Base-by-base conservation (phyloP, 2,113 vertebrate species). In the Mixornis gularis region DNA sequence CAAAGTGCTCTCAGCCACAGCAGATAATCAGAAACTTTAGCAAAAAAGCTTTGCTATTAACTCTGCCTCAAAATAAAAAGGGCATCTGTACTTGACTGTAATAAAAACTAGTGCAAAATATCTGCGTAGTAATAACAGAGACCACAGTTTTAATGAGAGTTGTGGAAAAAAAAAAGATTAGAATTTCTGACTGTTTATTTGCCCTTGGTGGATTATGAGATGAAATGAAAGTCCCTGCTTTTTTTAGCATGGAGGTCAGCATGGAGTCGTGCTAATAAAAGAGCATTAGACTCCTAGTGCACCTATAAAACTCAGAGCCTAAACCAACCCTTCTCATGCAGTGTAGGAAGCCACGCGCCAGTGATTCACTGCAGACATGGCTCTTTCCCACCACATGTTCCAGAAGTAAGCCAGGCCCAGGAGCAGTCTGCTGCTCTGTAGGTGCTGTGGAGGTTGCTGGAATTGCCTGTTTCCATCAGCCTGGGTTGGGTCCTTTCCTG, bases 141-240 rank as follows among this genome's bases (percentile, higher is more conserved):
- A 82, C 66, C 30, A 58, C 11, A 48, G 51, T 59, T 95, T 83
- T 94, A 93, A 93, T 73, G 60, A 91, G 63, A 58, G 17, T 10
- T 63, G 25, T 48, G 56, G 10, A 74, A 90, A 91, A 91, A 72
- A 72, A 34, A 70, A 72, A 40, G n/a, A n/a, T 30, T 85, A 71
- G 58, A 71, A 44, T 91, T 93, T 74, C 80, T 79, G 65, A 49
- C n/a, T 80, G 82, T 84, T 93, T 95, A 83, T 92, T 94, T 84
- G 56, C 72, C 93, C 79, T 83, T 70, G 64, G 71, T 92, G 85
- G 65, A 44, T 80, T 85, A 63, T 21, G 63, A 80, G 79, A 44
- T 30, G 63, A 72, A 65, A 81, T 56, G 10, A 69, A 90, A 63
- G 72, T 38, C 40, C 2, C 15, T 52, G 48, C 22, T 90, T 85